These are phyloP conservation scores for Magallana ariakensis DNA, from an alignment of 1,140 invertebrate species.

Conservation along the genomic window DNA sequence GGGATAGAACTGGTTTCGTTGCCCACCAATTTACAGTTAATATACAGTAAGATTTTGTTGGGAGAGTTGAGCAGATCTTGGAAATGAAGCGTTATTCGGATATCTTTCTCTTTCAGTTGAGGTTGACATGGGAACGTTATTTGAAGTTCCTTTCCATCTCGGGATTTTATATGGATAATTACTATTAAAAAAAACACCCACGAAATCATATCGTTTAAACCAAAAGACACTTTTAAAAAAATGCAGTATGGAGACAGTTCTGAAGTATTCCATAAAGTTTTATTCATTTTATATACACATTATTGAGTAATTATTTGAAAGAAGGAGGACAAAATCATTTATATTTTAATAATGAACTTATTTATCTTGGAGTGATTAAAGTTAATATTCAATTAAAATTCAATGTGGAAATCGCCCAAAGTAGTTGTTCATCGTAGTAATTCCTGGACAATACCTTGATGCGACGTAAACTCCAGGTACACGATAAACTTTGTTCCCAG, in stretches of 20 bases:
- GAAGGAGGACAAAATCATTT: too few species aligned
- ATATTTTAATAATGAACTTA: too few species aligned
- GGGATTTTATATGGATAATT: slow-evolving; percentile 57
- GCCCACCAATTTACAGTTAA: slow-evolving; percentile 66
- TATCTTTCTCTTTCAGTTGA: slow-evolving; percentile 54
- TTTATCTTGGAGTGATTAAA: too few species aligned
- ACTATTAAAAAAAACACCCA: slow-evolving; percentile 56
- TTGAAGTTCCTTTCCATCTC: slow-evolving; percentile 59
- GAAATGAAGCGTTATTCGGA: slow-evolving; percentile 64
- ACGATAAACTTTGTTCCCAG: slow-evolving; percentile 41
- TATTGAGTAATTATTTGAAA: too few species aligned
- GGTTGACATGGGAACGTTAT: slow-evolving; percentile 61
- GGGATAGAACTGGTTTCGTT: slow-evolving; percentile 66
- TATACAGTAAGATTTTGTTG: slow-evolving; percentile 65
- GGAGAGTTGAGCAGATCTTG: slow-evolving; percentile 58
- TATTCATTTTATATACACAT: too few species aligned
- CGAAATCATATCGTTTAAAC: too few species aligned
- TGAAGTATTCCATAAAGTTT: too few species aligned
- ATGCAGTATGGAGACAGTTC: too few species aligned
- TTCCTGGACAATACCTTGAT: slow-evolving; percentile 23
- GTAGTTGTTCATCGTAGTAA: too few species aligned
- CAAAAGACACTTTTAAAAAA: too few species aligned
- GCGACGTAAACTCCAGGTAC: slow-evolving; percentile 34
- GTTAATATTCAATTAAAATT: too few species aligned
- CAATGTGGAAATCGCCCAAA: too few species aligned